Evolutionary conservation across 2,888 invertebrate species (phyloP).

Genomic region (Xylophagus ater): DNA sequence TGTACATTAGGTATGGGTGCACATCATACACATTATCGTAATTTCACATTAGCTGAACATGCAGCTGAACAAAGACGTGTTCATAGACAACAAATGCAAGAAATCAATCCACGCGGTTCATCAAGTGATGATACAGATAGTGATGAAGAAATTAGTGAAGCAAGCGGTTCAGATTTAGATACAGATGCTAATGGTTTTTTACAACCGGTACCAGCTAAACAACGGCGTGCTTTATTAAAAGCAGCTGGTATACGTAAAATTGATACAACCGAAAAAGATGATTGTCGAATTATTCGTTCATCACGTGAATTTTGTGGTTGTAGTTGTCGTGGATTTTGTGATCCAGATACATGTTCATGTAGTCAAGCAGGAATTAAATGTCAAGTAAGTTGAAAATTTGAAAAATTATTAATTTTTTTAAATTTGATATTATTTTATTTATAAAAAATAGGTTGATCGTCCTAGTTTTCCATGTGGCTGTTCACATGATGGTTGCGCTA

Average conservation of each 20-base stretch:
- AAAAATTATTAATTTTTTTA: neutral
- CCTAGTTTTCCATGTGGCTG: slow-evolving; percentile 95
- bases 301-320: slow-evolving; percentile 92
- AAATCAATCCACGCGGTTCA: slow-evolving; percentile 34
- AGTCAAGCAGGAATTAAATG: slow-evolving; percentile 93
- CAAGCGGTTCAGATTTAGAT: slow-evolving; percentile 73
- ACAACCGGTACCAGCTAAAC: slow-evolving; percentile 85
- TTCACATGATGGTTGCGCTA: slow-evolving; percentile 85
- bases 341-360: slow-evolving; percentile 92
- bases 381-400: slow-evolving; percentile 45
- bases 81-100: slow-evolving; percentile 67
- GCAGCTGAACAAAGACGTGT: slow-evolving; percentile 77
- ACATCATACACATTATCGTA: slow-evolving; percentile 54
- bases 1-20: slow-evolving; percentile 90
- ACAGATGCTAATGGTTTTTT: slow-evolving; percentile 82
- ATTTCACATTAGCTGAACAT: slow-evolving; percentile 78
- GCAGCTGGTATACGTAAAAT: slow-evolving; percentile 92
- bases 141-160: slow-evolving; percentile 72
- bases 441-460: slow-evolving; percentile 62
- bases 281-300: slow-evolving; percentile 82
- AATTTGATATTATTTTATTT: neutral
- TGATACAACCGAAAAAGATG: slow-evolving; percentile 85
- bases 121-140: slow-evolving; percentile 79
- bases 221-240: slow-evolving; percentile 73
- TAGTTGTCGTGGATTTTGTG: slow-evolving; percentile 84